phyloP scores from a whole-genome alignment of 1,140 invertebrate genomes.

The Leptinotarsa texana region DNA sequence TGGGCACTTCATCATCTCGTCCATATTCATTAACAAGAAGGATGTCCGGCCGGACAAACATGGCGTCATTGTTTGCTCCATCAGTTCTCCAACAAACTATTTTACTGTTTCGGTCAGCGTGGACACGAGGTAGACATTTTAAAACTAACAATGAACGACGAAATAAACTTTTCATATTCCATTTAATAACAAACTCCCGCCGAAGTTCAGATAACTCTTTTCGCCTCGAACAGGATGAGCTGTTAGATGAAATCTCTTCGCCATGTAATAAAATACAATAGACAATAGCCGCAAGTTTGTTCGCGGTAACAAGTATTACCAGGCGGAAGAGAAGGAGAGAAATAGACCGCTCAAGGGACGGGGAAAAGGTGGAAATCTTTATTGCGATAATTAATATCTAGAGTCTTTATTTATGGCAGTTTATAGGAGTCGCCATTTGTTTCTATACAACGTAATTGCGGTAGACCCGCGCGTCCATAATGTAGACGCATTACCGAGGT shows the following conservation, averaged over 20 bases:
- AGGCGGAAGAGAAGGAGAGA: neutral
- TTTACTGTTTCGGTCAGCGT: neutral
- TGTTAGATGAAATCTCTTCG: slow-evolving; percentile 15
- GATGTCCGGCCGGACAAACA: neutral
- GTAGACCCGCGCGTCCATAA: slow-evolving; percentile 13
- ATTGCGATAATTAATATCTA: slow-evolving; percentile 26
- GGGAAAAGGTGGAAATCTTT: slow-evolving; percentile 17
- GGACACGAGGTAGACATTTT: neutral
- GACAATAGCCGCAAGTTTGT: slow-evolving; percentile 21
- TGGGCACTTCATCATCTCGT: neutral
- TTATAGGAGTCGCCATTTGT: slow-evolving; percentile 25
- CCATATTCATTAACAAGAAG: neutral
- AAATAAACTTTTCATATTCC: slow-evolving; percentile 17
- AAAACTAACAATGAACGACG: slow-evolving; percentile 1
- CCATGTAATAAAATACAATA: slow-evolving; percentile 27
- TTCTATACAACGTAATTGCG: slow-evolving; percentile 25
- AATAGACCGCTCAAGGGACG: neutral
- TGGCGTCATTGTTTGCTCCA: neutral
- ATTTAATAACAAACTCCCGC: slow-evolving; percentile 12
- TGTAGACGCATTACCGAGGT: slow-evolving; percentile 27
- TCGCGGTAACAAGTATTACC: neutral
- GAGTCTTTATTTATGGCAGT: slow-evolving; percentile 28
- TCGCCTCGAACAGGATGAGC: slow-evolving; percentile 11
- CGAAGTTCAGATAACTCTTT: neutral
- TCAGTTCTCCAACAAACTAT: neutral